These are phyloP conservation scores for Montifringilla adamsi DNA, from an alignment of 2,113 vertebrate species.

Conservation along the genomic window DNA sequence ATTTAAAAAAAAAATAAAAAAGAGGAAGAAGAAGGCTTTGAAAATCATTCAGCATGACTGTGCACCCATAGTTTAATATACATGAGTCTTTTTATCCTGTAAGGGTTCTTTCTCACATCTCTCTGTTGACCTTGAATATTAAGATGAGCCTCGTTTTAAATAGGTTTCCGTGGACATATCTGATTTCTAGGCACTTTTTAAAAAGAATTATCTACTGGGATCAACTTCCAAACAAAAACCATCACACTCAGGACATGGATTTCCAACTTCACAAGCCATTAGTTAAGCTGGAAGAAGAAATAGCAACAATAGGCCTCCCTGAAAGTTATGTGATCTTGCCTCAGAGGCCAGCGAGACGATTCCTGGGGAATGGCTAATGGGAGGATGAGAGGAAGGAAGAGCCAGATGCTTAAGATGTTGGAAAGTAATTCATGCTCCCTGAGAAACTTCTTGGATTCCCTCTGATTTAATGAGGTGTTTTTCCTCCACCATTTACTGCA, in stretches of 20 bases:
- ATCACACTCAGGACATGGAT: neutral
- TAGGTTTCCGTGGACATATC: neutral
- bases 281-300: constrained; percentile 62
- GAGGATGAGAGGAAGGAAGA: neutral
- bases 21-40: neutral
- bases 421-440: neutral
- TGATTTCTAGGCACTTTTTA: constrained; percentile 16
- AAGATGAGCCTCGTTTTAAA: constrained; percentile 1
- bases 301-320: neutral
- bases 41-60: constrained; percentile 51
- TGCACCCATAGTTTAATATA: neutral
- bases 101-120: neutral
- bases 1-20: neutral
- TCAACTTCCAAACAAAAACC: constrained; percentile 64
- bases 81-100: neutral
- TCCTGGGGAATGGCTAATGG: neutral
- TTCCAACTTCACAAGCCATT: constrained; percentile 50
- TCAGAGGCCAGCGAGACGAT: neutral
- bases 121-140: neutral
- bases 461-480: neutral
- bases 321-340: neutral
- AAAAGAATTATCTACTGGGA: constrained; percentile 14
- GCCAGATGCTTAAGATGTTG: neutral
- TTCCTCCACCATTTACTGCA: neutral
- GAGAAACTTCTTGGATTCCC: neutral